A percentile compares a stretch with the other conserved stretches of the same genome.
Conservation (phyloP, 1,140 invertebrate species). For the Lepidurus packardi region DNA sequence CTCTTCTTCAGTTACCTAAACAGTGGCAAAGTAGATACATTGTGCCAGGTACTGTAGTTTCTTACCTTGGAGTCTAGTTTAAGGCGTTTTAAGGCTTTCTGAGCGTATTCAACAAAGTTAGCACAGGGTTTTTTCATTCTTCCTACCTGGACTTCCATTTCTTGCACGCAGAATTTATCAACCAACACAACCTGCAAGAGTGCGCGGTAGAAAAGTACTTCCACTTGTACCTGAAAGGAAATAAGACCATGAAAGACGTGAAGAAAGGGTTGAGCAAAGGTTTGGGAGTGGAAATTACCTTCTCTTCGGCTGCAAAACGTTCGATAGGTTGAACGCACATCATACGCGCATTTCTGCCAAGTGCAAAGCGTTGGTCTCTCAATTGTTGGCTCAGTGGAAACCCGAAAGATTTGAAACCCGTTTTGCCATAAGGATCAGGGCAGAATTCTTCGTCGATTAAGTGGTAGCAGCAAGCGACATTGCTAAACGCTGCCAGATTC, state of each 20-base stretch:
- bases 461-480: conserved; percentile 87
- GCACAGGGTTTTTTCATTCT: conserved; percentile 48
- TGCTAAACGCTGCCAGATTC: conserved; percentile 57
- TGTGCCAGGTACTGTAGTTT: conserved; percentile 26
- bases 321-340: conserved; percentile 70
- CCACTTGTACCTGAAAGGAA: conserved; percentile 47
- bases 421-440: conserved; percentile 39
- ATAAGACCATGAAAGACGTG: conserved; percentile 24
- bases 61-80: conserved; percentile 41
- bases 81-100: conserved; percentile 55
- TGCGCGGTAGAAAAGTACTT: conserved; percentile 63
- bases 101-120: conserved; percentile 56
- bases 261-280: neutral
- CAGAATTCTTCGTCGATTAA: conserved; percentile 62
- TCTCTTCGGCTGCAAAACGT: conserved; percentile 52
- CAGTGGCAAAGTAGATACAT: neutral
- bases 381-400: conserved; percentile 66
- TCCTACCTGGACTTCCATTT: conserved; percentile 43
- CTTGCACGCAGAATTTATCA: conserved; percentile 39
- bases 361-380: conserved; percentile 47
- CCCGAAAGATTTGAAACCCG: conserved; percentile 30
- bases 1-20: conserved; percentile 48
- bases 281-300: conserved; percentile 44
- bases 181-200: conserved; percentile 60
- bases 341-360: conserved; percentile 77